These are phyloP conservation scores for Heliothis subflexa DNA, from an alignment of 1,140 invertebrate genomes.

Conservation along the genomic window DNA sequence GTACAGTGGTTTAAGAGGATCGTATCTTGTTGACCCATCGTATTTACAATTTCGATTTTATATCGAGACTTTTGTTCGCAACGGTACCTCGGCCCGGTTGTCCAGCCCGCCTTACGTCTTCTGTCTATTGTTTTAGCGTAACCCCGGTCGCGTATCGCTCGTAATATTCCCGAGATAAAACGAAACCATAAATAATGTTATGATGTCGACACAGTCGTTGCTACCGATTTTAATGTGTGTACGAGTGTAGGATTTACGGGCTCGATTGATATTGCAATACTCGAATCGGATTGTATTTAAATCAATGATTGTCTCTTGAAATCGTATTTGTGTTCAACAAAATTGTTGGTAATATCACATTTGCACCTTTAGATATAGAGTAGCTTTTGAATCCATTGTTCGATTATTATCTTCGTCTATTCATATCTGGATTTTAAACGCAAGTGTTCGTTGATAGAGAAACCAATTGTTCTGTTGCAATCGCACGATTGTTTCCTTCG, in stretches of 20 bases:
- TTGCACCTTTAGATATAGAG: conserved; percentile 41
- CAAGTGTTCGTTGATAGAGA: not conserved
- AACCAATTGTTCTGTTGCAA: conserved; percentile 8
- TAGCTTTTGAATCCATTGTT: conserved; percentile 22
- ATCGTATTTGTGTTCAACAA: conserved; percentile 42
- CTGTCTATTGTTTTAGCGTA: conserved; percentile 69
- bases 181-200: conserved; percentile 69
- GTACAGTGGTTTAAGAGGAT: conserved; percentile 61
- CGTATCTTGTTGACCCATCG: conserved; percentile 58
- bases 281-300: conserved; percentile 64
- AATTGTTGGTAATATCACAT: conserved; percentile 41
- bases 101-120: conserved; percentile 33
- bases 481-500: conserved; percentile 1
- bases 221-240: conserved; percentile 73
- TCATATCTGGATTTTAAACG: conserved; percentile 8
- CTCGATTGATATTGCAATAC: conserved; percentile 62
- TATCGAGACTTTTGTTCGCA: conserved; percentile 51
- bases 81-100: conserved; percentile 69
- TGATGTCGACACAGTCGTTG: conserved; percentile 70
- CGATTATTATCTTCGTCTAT: conserved; percentile 24
- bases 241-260: conserved; percentile 65
- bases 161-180: conserved; percentile 66
- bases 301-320: conserved; percentile 52
- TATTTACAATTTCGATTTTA: conserved; percentile 60
- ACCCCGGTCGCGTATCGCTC: conserved; percentile 55